Evolutionary conservation across 2,797 vertebrate species (phyloP).

Genomic region (Pampus argenteus): DNA sequence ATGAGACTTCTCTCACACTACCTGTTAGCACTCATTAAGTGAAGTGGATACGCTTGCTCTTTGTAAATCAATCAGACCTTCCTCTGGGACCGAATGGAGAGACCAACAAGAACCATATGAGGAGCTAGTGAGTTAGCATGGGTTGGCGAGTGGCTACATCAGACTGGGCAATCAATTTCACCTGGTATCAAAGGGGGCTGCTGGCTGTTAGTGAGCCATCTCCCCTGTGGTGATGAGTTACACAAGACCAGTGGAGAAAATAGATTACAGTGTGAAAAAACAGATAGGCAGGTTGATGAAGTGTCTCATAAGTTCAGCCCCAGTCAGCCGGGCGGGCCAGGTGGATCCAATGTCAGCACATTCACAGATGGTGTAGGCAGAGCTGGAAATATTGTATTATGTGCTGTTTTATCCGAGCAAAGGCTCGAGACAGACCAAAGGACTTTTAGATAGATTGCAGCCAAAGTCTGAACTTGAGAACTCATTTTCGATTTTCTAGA

Average conservation of each 20-base stretch:
- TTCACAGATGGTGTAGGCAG: constrained; percentile 64
- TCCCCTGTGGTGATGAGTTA: constrained; percentile 51
- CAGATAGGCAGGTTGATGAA: constrained; percentile 74
- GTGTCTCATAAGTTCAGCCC: constrained; percentile 72
- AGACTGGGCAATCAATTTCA: constrained; percentile 42
- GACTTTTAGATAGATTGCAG: background rate
- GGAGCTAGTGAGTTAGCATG: constrained; percentile 43
- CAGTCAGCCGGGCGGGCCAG: constrained; percentile 53
- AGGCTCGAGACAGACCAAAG: background rate
- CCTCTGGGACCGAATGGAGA: constrained; percentile 67
- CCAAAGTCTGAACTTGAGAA: constrained; percentile 1
- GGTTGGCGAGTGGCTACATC: constrained; percentile 35
- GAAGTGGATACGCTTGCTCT: constrained; percentile 85
- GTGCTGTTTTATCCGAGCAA: constrained; percentile 23
- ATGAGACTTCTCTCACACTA: constrained; percentile 89
- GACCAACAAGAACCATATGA: constrained; percentile 80
- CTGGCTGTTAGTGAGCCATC: constrained; percentile 47
- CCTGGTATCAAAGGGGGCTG: constrained; percentile 57
- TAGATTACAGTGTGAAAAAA: constrained; percentile 50
- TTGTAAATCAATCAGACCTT: constrained; percentile 88
- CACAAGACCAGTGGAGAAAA: constrained; percentile 48
- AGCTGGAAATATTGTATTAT: constrained; percentile 38
- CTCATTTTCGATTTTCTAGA: background rate
- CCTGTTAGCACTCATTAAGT: constrained; percentile 90
- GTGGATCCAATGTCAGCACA: constrained; percentile 73